phyloP scores from a whole-genome alignment of 2,113 vertebrate genomes.

The Brachyistius frenatus region DNA sequence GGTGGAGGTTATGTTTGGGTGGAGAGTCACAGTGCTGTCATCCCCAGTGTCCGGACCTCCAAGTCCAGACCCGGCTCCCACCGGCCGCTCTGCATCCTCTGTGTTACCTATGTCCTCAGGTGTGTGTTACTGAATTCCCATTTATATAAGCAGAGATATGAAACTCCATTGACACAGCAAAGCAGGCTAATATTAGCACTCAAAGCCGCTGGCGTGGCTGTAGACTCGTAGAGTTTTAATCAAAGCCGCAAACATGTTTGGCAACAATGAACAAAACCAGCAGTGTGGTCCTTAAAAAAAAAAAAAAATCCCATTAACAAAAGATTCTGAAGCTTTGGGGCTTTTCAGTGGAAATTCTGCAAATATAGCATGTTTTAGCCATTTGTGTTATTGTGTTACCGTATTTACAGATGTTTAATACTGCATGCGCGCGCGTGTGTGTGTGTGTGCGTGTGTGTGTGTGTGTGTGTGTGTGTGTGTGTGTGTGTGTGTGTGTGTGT shows the following conservation, averaged over 20 bases:
- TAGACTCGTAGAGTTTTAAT: no score
- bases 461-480: background rate
- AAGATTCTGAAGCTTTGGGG: background rate
- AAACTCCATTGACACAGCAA: no score
- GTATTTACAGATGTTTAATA: slow-evolving; percentile 8
- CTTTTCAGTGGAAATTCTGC: background rate
- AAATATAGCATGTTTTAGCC: accelerated
- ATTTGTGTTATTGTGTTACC: background rate
- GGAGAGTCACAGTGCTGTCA: slow-evolving; percentile 94
- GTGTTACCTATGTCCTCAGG: slow-evolving; percentile 95
- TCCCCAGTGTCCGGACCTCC: slow-evolving; percentile 87
- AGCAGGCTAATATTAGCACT: no score
- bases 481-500: background rate
- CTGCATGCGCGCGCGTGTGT: background rate
- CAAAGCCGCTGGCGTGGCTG: no score
- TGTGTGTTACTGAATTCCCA: slow-evolving; percentile 51
- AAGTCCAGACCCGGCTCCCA: slow-evolving; percentile 85
- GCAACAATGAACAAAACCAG: no score
- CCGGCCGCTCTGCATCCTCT: slow-evolving; percentile 92
- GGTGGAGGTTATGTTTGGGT: slow-evolving; percentile 95
- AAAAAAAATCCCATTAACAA: background rate
- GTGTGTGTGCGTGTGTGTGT: no score
- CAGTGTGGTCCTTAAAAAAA: no score
- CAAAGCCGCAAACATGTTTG: no score
- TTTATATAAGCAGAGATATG: no score